Conservation (phyloP, 2,888 invertebrate genomes). For the Allygus modestus region DNA sequence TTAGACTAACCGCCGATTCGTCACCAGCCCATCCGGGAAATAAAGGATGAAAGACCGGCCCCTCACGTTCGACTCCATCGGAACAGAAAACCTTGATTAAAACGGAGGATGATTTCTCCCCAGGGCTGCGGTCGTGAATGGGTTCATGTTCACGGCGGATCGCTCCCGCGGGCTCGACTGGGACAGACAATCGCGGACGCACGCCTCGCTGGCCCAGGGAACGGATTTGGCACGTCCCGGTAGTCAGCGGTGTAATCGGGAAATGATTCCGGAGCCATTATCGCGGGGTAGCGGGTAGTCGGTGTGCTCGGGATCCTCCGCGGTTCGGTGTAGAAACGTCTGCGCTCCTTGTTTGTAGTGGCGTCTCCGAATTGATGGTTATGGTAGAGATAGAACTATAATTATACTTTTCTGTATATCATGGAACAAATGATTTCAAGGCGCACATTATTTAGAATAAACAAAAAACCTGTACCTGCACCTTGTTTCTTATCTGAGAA, state of each 20-base stretch:
- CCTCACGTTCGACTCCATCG: conserved; percentile 32
- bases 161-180: conserved; percentile 6
- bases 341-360: too few species aligned
- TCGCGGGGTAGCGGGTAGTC: background rate
- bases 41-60: conserved; percentile 1
- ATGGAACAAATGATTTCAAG: too few species aligned
- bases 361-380: too few species aligned
- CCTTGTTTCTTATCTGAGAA: too few species aligned
- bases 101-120: conserved; percentile 1
- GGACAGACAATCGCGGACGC: conserved; percentile 5
- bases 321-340: too few species aligned
- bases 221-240: background rate
- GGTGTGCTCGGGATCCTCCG: too few species aligned
- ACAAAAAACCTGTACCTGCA: too few species aligned
- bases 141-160: background rate
- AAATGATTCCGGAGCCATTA: background rate
- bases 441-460: too few species aligned
- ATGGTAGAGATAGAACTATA: too few species aligned
- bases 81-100: conserved; percentile 39
- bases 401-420: too few species aligned
- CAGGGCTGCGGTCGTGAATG: conserved; percentile 10
- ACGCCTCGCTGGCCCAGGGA: background rate
- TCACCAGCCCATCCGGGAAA: background rate
- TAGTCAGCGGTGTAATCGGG: background rate
- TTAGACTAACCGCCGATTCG: conserved; percentile 2